Base-by-base conservation (phyloP, 2,113 vertebrate genomes). In the Strix uralensis region DNA sequence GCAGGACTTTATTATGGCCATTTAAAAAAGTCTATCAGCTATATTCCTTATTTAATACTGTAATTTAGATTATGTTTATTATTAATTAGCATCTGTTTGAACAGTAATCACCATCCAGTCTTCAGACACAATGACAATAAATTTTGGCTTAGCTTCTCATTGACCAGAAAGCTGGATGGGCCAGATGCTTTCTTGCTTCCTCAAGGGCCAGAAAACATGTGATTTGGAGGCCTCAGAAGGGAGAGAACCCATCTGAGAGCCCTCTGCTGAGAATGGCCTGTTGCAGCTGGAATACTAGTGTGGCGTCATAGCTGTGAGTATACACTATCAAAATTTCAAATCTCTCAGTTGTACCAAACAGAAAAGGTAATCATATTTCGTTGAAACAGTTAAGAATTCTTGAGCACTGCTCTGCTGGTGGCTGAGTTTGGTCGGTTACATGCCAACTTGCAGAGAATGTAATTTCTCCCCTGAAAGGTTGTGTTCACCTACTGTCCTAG, bases 221-320 rank as follows among this genome's bases (percentile, higher is more conserved):
- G 21, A 59, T 83, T 66, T 62, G 44, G 47, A 75, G 36, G 38
- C 29, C 30, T 92, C 4, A 2, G 62, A 72, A 83, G 21, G 23
- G 20, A 74, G 26, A 65, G 3, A 10, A 42, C 29, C 8, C 3
- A 13, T 23, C 51, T 34, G 27, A 72, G 57, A 59, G 13, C 57
- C 21, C 13, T 32, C 38, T 70, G 32, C 65, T 71, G 80, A 74
- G 36, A 70, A 42, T 32, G 19, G 19, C 19, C 23, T 38, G 26
- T 70, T 7, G 2, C 1, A 2, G 51, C 55, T 94, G 73, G 55
- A 78, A 66, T 59, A 29, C 16, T 36, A 17, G 27, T 0, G 0
- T 34, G 32, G 23, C 3, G 2, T 59, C n/a, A 17, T 2, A 44
- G 30, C 59, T 52, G 18, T 26, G 49, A 70, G 69, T 47, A 26